These are phyloP conservation scores for Cryptoprocta ferox DNA, from an alignment of 2,797 vertebrate genomes.

Conservation along the genomic window DNA sequence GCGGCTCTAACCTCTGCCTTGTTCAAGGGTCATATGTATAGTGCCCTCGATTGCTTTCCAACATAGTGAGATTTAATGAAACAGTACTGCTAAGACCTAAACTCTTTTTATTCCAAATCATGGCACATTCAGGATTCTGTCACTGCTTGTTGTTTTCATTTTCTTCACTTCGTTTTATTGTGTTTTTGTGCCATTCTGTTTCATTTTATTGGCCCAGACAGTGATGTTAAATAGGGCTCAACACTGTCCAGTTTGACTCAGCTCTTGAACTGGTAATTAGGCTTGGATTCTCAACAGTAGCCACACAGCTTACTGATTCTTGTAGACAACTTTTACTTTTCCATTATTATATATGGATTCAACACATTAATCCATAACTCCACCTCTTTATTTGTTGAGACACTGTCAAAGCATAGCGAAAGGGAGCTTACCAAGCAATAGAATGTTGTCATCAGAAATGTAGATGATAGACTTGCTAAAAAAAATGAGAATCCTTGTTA, in stretches of 20 bases:
- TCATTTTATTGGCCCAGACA: neutral
- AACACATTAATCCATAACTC: neutral
- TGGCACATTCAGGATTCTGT: neutral
- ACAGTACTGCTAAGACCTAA: neutral
- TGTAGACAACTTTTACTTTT: neutral
- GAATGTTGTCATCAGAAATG: neutral
- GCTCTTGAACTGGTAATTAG: neutral
- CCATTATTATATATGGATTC: neutral
- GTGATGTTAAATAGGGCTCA: neutral
- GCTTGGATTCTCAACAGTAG: neutral
- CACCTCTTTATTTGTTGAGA: neutral
- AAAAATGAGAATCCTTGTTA: neutral
- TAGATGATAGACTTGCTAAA: neutral
- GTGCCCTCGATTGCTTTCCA: neutral
- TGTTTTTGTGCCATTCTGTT: neutral
- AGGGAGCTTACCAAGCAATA: neutral
- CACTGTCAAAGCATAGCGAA: neutral
- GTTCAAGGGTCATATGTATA: neutral
- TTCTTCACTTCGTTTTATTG: neutral
- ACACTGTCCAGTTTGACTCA: neutral
- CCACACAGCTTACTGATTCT: neutral
- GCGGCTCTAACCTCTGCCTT: neutral
- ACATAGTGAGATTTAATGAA: neutral
- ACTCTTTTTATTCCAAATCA: neutral
- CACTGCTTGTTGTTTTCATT: neutral